Percentiles rank a stretch among this genome's conserved stretches.
Evolutionary conservation across 1,140 invertebrate species (phyloP).

Genomic region (Amphibalanus amphitrite): DNA sequence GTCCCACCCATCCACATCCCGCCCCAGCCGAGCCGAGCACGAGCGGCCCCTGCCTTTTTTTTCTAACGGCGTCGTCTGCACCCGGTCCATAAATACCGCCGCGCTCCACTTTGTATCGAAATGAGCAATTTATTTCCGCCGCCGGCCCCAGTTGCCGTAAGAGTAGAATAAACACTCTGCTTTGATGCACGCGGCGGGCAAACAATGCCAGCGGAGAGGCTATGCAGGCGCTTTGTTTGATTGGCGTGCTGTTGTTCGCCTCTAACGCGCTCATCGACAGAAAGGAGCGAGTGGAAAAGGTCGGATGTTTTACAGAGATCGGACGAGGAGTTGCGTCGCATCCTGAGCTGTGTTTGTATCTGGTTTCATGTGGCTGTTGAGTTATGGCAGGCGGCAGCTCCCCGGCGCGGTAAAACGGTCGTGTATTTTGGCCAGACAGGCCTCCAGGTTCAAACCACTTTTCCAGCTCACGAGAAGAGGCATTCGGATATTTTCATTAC

Average conservation of each 20-base stretch:
- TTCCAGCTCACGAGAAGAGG: not conserved
- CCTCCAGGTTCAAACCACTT: not conserved
- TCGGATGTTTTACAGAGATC: no score
- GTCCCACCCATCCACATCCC: no score
- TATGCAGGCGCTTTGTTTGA: not conserved
- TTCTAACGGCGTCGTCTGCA: not conserved
- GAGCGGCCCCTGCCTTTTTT: not conserved
- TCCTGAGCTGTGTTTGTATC: no score
- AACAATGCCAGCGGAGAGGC: not conserved
- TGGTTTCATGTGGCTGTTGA: no score
- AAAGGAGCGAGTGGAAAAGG: no score
- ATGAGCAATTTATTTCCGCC: not conserved
- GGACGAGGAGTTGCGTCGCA: no score
- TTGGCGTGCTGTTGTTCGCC: not conserved
- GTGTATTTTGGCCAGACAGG: no score
- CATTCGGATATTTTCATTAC: slow-evolving; percentile 1
- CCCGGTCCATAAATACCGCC: not conserved
- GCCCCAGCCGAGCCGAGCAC: no score
- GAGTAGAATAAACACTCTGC: not conserved
- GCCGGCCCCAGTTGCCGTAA: not conserved
- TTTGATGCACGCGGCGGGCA: not conserved
- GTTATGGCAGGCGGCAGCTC: no score
- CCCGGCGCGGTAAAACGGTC: no score
- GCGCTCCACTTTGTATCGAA: not conserved
- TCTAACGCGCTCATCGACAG: no score